Conservation (phyloP, 2,113 vertebrate species). For the Nanorana parkeri region DNA sequence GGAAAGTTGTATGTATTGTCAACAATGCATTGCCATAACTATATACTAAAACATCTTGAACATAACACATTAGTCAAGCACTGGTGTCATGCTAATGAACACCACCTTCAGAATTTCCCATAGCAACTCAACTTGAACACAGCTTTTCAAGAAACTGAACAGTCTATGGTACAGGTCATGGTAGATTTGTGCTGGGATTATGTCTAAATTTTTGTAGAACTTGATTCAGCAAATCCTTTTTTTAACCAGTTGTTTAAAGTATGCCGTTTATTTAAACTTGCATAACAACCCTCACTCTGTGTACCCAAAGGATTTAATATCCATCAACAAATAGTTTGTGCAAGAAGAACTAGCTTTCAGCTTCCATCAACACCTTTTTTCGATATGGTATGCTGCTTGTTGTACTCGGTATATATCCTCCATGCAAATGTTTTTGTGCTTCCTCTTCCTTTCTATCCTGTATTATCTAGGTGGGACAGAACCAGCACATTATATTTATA, state of each 20-base stretch:
- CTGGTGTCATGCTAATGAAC: conserved; percentile 27
- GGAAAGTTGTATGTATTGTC: conserved; percentile 17
- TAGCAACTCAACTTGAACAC: conserved; percentile 45
- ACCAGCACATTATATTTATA: not conserved
- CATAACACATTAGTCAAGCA: conserved; percentile 9
- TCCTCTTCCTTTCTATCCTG: conserved; percentile 2
- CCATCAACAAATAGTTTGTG: conserved; percentile 38
- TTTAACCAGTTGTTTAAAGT: conserved; percentile 27
- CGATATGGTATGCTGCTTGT: conserved; percentile 25
- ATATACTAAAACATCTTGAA: conserved; percentile 20
- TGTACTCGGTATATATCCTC: not conserved
- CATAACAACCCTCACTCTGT: conserved; percentile 52
- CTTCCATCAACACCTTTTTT: conserved; percentile 44
- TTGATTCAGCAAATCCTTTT: conserved; percentile 51
- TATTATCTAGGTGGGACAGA: not conserved
- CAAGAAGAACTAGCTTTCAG: conserved; percentile 30
- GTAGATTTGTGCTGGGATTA: conserved; percentile 50
- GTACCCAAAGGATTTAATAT: conserved; percentile 51
- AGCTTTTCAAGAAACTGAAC: conserved; percentile 40
- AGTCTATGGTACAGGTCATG: conserved; percentile 32
- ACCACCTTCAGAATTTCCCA: conserved; percentile 45
- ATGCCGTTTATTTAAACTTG: conserved; percentile 47
- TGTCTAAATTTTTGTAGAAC: conserved; percentile 39
- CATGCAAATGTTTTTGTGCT: conserved; percentile 22
- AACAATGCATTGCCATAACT: conserved; percentile 29